These are phyloP conservation scores for Argentina silus DNA, from an alignment of 2,797 vertebrate genomes.

Conservation along the genomic window DNA sequence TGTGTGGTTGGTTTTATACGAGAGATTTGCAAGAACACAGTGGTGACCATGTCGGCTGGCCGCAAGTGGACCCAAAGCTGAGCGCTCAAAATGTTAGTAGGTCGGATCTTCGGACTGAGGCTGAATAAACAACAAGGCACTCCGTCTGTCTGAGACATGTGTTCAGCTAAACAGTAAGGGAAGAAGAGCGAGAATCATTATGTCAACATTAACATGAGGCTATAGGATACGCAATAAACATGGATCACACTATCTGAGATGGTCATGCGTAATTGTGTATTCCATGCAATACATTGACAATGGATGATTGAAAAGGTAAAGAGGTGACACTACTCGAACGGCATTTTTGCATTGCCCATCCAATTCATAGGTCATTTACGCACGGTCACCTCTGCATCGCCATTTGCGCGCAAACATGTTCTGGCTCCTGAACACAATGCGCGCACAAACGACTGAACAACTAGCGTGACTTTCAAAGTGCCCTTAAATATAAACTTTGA, in stretches of 20 bases:
- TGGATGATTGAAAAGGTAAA: not conserved
- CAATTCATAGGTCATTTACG: no score
- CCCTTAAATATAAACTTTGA: not conserved
- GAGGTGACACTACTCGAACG: no score
- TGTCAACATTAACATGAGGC: no score
- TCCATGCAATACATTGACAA: not conserved
- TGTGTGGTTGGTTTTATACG: slow-evolving; percentile 82
- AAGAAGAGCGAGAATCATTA: not conserved
- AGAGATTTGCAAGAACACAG: slow-evolving; percentile 87
- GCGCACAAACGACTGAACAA: not conserved
- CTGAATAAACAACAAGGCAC: slow-evolving; percentile 93
- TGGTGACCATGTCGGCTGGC: slow-evolving; percentile 80
- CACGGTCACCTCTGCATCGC: no score
- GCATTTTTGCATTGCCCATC: no score
- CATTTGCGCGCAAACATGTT: no score
- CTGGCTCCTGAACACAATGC: no score
- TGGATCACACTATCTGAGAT: no score
- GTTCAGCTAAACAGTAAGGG: slow-evolving; percentile 74
- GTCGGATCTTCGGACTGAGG: slow-evolving; percentile 93
- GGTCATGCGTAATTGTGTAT: not conserved
- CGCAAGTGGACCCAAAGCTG: slow-evolving; percentile 89
- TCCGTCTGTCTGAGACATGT: slow-evolving; percentile 78
- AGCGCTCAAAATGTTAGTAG: slow-evolving; percentile 91
- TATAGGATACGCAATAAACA: no score
- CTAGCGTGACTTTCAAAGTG: no score